Conservation (phyloP, 2,797 vertebrate species). For the Galaxias olidus region DNA sequence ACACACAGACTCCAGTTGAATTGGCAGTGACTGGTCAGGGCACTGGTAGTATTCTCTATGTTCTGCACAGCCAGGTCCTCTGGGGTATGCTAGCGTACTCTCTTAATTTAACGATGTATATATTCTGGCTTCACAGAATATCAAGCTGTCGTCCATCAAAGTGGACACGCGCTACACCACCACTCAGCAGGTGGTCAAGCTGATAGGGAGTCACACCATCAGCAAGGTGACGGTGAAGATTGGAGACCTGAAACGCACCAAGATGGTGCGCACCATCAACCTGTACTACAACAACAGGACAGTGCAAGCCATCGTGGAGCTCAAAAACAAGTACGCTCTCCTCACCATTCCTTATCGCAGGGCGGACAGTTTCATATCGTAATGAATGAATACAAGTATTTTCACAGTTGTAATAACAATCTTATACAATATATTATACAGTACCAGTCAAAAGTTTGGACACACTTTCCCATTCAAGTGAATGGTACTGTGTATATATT, state of each 20-base stretch:
- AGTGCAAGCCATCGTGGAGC: constrained; percentile 96
- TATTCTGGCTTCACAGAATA: constrained; percentile 79
- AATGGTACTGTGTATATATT: no score
- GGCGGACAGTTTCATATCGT: neutral
- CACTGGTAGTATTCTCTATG: no score
- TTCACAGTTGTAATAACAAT: no score
- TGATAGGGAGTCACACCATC: constrained; percentile 98
- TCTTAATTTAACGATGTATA: neutral
- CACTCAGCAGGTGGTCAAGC: constrained; percentile 98
- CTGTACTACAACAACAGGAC: constrained; percentile 99
- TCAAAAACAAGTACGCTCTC: constrained; percentile 93
- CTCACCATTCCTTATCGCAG: neutral
- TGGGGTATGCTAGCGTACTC: constrained; percentile 1
- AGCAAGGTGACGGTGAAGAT: constrained; percentile 99
- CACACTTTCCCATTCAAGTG: no score
- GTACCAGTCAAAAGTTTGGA: no score
- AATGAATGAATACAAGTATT: neutral
- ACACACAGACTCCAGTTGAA: no score
- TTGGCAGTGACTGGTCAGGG: no score
- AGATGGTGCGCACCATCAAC: constrained; percentile 98
- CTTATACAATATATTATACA: neutral
- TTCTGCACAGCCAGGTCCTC: neutral
- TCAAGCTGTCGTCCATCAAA: constrained; percentile 99
- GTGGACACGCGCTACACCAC: constrained; percentile 99
- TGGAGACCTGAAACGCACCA: constrained; percentile 95